Evolutionary conservation across 2,888 invertebrate genomes (phyloP), one percentile per base, ranked within the genome.

Genomic region (Uloborus plumipes): DNA sequence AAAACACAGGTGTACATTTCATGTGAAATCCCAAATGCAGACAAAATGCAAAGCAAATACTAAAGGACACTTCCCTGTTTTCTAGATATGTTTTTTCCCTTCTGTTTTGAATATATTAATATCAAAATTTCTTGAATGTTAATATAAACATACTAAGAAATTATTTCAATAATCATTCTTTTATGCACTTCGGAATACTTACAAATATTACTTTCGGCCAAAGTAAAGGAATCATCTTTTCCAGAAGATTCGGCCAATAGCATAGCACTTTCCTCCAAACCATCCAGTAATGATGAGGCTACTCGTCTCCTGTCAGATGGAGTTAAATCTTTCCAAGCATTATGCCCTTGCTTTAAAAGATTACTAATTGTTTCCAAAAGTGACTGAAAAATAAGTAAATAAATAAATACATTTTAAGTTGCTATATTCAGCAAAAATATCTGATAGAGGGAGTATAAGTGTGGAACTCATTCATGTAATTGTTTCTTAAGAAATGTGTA

Each of bases 291-390:
- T 0, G 87, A 86, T 3, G 88, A 88, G 11, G 89, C 88, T 1
- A 88, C 88, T 53, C 84, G 53, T 67, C 87, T 86, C 51, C 88
- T 87, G 31, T 87, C 86, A 14, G 84, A 75, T 18, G 85, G 79
- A 13, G 87, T 86, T 62, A 89, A 85, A 74, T 87, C 87, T 22
- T 87, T 85, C 89, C 89, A 89, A 0, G 89, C 88, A 20, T 85
- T 80, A 84, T 88, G 88, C 16, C 87, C 87, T 26, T 86, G 73
- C 3, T 87, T 86, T 82, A 89, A 83, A 70, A 89, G 85, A 82
- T 89, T 88, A 84, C 88, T 89, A 22, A 88, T 88, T 2, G 88
- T 87, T 80, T 87, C 87, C 51, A 89, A 87, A 18, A 89, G 86
- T 20, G 87, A 87, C 88, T 88, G 53, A 14, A 70, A 59, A n/a